A percentile compares a stretch with the other conserved stretches of the same genome.
phyloP scores from a whole-genome alignment of 2,797 vertebrate genomes.

The Jordanella pulchra region DNA sequence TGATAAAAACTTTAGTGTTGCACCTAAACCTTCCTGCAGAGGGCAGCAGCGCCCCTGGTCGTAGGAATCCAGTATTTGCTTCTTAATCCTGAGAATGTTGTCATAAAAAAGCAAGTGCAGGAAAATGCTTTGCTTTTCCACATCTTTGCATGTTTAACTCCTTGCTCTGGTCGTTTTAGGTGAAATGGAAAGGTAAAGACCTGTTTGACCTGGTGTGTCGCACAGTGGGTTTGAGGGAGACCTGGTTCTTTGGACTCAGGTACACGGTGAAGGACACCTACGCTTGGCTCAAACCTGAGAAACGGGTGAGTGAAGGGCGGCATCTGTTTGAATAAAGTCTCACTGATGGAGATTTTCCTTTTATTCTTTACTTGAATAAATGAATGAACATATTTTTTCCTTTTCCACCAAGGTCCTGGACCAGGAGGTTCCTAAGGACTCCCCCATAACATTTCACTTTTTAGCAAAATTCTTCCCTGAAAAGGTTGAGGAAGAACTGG shows the following conservation, averaged over 20 bases:
- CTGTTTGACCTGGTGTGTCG: conserved; percentile 92
- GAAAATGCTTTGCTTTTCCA: neutral
- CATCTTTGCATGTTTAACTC: neutral
- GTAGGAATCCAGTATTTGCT: neutral
- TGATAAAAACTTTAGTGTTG: neutral
- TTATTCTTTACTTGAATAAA: neutral
- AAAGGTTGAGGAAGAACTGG: conserved; percentile 92
- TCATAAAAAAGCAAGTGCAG: neutral
- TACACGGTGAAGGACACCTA: conserved; percentile 90
- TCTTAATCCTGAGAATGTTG: neutral
- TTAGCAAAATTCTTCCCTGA: conserved; percentile 95
- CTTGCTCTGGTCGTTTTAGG: conserved; percentile 67
- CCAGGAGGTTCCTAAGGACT: conserved; percentile 94
- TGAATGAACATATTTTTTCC: neutral
- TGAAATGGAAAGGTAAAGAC: conserved; percentile 95
- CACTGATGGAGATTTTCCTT: neutral
- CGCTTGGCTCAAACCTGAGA: conserved; percentile 92
- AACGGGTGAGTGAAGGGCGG: conserved; percentile 79
- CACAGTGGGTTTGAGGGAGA: conserved; percentile 91
- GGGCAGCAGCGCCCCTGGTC: neutral
- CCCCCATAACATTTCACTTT: conserved; percentile 90
- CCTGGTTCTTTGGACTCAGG: conserved; percentile 93
- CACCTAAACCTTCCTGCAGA: neutral
- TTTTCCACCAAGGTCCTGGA: conserved; percentile 84
- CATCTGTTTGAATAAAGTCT: neutral